These are phyloP conservation scores for Amphiura filiformis DNA, from an alignment of 35 echinoderm and acorn worm genomes.

Conservation along the genomic window DNA sequence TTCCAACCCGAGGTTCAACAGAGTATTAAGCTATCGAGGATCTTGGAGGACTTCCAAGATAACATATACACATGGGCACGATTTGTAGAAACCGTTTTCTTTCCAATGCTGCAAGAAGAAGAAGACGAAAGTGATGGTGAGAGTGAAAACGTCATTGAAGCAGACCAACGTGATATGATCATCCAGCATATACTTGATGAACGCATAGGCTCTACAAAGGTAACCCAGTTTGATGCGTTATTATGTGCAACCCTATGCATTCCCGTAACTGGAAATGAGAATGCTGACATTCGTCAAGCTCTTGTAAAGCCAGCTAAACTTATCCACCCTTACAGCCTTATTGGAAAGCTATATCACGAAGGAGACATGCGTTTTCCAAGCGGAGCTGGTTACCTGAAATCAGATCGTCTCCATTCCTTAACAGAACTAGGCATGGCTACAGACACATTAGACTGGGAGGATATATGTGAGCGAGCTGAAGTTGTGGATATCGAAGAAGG, in stretches of 20 bases:
- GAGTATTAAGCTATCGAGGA: not conserved
- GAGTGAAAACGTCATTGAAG: not conserved
- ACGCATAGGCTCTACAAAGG: conserved; percentile 20
- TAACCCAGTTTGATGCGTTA: not conserved
- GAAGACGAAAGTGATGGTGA: not conserved
- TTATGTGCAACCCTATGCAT: conserved; percentile 22
- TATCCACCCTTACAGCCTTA: conserved; percentile 20
- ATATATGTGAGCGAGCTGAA: conserved; percentile 41
- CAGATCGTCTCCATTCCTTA: conserved; percentile 20
- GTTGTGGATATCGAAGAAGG: not conserved
- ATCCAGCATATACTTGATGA: conserved; percentile 16
- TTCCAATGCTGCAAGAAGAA: not conserved
- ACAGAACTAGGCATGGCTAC: conserved; percentile 45
- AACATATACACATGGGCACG: not conserved
- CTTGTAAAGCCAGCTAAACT: conserved; percentile 9
- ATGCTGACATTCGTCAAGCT: not conserved
- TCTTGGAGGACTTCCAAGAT: not conserved
- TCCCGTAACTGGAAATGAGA: conserved; percentile 10
- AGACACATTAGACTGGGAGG: conserved; percentile 17
- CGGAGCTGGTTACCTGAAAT: not conserved
- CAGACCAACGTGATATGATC: not conserved
- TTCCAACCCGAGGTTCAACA: not conserved
- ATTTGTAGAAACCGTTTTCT: not conserved
- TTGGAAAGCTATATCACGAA: conserved; percentile 5
- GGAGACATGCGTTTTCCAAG: conserved; percentile 46